Conservation (phyloP, 2,888 invertebrate genomes). For the Stratiomys singularior region DNA sequence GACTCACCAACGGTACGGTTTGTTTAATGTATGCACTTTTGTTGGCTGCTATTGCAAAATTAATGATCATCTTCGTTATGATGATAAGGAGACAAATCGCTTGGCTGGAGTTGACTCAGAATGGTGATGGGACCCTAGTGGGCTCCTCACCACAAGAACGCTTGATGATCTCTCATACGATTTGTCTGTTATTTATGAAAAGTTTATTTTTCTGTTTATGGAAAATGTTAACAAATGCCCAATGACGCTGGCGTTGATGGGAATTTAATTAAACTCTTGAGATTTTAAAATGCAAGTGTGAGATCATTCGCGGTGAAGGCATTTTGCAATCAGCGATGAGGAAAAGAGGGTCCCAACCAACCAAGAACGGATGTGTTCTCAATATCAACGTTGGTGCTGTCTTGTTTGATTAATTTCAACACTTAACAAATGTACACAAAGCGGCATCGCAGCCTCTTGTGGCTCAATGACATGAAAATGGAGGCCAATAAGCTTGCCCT, state of each 20-base stretch:
- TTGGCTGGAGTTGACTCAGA: neutral
- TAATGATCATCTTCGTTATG: neutral
- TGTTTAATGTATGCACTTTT: slow-evolving; percentile 6
- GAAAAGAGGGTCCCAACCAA: too few species aligned
- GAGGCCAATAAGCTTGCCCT: neutral
- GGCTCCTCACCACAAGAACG: too few species aligned
- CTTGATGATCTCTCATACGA: slow-evolving; percentile 12
- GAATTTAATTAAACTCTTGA: slow-evolving; percentile 17
- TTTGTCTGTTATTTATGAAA: slow-evolving; percentile 12
- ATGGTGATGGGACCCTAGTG: neutral
- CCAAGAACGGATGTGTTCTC: slow-evolving; percentile 1
- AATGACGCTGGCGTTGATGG: neutral
- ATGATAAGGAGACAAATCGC: neutral
- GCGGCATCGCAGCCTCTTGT: too few species aligned
- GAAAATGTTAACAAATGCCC: neutral
- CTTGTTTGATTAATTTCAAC: neutral
- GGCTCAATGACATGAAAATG: neutral
- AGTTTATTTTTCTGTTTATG: slow-evolving; percentile 24
- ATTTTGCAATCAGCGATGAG: neutral
- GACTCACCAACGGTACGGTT: neutral
- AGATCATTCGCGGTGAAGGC: neutral
- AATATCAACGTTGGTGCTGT: neutral
- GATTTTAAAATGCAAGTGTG: neutral
- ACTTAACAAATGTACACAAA: neutral
- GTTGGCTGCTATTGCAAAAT: slow-evolving; percentile 10